phyloP scores from a whole-genome alignment of 2,888 invertebrate species.

The Euzophera pinguis region DNA sequence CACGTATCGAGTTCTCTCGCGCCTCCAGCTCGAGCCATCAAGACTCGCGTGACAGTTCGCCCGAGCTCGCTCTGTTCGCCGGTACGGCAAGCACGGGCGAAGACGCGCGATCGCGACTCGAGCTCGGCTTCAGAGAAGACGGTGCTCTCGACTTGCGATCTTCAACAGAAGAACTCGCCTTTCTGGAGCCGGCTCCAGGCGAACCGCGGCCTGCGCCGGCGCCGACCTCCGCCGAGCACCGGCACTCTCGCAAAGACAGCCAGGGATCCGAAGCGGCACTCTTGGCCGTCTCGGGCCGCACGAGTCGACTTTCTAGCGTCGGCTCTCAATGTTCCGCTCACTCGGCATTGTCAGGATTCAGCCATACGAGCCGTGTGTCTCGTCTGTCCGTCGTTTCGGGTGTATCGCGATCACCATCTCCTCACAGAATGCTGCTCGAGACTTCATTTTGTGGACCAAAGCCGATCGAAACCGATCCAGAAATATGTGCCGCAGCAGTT shows the following conservation, averaged over 20 bases:
- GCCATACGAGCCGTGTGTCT: constrained; percentile 52
- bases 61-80: constrained; percentile 89
- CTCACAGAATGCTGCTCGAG: constrained; percentile 94
- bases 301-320: constrained; percentile 86
- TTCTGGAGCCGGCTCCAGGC: constrained; percentile 81
- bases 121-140: constrained; percentile 84
- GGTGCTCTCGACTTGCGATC: constrained; percentile 91
- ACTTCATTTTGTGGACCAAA: constrained; percentile 95
- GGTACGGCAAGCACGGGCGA: constrained; percentile 46
- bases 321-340: constrained; percentile 88
- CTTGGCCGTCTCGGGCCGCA: constrained; percentile 87
- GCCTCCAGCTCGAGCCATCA: constrained; percentile 94
- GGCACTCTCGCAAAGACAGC: constrained; percentile 84
- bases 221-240: constrained; percentile 58
- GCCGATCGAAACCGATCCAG: constrained; percentile 80
- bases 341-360: constrained; percentile 61
- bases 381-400: constrained; percentile 72
- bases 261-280: constrained; percentile 89
- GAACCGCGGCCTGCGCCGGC: constrained; percentile 30
- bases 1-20: constrained; percentile 93
- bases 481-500: constrained; percentile 67
- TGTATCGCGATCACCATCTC: constrained; percentile 88
- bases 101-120: constrained; percentile 50
- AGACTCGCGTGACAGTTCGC: constrained; percentile 91
- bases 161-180: constrained; percentile 93